Percentiles rank a stretch among this genome's conserved stretches.
These are phyloP conservation scores for Caenorhabditis sp. DNA, from an alignment of 2,888 invertebrate genomes.

Conservation along the genomic window DNA sequence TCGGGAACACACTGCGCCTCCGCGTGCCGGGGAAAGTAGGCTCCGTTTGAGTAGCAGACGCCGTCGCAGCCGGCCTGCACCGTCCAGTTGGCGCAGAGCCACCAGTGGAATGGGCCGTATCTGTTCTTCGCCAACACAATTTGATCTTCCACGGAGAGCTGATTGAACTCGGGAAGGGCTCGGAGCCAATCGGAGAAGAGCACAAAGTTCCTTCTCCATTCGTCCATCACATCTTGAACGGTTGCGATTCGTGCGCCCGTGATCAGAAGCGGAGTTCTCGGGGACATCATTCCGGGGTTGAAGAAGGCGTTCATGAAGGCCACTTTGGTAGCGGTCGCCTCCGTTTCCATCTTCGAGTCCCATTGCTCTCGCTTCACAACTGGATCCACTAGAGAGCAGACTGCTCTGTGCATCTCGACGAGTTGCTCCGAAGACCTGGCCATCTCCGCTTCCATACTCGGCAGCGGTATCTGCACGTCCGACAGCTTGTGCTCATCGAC, in stretches of 20 bases:
- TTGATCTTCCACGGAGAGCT: slow-evolving; percentile 52
- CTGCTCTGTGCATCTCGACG: slow-evolving; percentile 61
- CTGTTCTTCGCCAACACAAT: slow-evolving; percentile 71
- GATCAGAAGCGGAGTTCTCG: slow-evolving; percentile 60
- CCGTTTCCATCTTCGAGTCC: slow-evolving; percentile 50
- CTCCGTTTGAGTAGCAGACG: slow-evolving; percentile 75
- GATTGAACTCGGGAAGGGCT: slow-evolving; percentile 70
- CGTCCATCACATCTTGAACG: slow-evolving; percentile 70
- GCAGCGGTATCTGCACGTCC: slow-evolving; percentile 11
- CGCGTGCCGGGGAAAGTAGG: slow-evolving; percentile 70
- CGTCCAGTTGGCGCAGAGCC: slow-evolving; percentile 72
- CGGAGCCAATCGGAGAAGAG: slow-evolving; percentile 73
- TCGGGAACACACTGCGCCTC: slow-evolving; percentile 66
- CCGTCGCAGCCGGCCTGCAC: slow-evolving; percentile 69
- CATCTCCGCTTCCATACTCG: slow-evolving; percentile 50
- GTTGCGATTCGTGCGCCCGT: slow-evolving; percentile 66
- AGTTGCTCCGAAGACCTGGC: slow-evolving; percentile 55
- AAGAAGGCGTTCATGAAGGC: slow-evolving; percentile 69
- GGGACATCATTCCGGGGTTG: slow-evolving; percentile 61
- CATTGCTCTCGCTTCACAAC: slow-evolving; percentile 24
- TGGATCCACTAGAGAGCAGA: slow-evolving; percentile 69
- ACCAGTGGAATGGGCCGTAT: slow-evolving; percentile 76
- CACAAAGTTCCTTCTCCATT: slow-evolving; percentile 73
- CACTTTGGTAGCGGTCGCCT: slow-evolving; percentile 40
- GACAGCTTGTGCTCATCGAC: slow-evolving; percentile 11